Base-by-base conservation (phyloP, 1,140 invertebrate genomes). In the Lycorma delicatula region DNA sequence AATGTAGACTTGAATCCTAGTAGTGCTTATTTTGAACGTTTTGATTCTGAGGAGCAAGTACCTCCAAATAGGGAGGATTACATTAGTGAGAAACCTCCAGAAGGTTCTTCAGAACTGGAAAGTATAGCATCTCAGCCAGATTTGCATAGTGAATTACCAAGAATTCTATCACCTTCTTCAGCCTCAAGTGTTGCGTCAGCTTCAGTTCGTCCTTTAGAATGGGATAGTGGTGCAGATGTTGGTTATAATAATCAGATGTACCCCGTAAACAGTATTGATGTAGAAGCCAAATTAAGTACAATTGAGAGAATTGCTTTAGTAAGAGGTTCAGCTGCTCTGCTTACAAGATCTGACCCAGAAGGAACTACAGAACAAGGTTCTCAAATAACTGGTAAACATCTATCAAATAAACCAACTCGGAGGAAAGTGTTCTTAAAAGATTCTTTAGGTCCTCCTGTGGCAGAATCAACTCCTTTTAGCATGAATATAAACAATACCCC, bases 141-240 rank as follows among this genome's bases (percentile, higher is more conserved):
- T 25, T 12, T 18, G 12, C 12, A 18, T 23, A n/a, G 25, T 3
- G 54, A 60, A 49, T 26, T 41, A 4, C 52, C 58, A 16, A 54
- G 49, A 51, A 12, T 31, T 26, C 36, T 41, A 13, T 53, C 50
- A 20, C 41, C 57, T 1, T 62, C 61, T 20, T 59, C 62, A 20
- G 53, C 57, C 2, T 63, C 62, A 20, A 63, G 62, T 59, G 47
- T 63, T 1, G 49, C 54, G 6, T 63, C 62, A 9, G 49, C 50
- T 11, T 63, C 62, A 9, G 27, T 44, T 12, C 36, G 54, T 26
- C 63, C 60, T 22, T 67, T 87, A 2, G 85, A 87, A 71, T 87
- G 85, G 85, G 85, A 87, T 67, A 86, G 81, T 57, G 78, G 84
- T 50, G 85, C 83, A 5, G 85, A 88, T 72, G 84, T 87, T 36